Conservation (phyloP, 1,140 invertebrate species). For the Ooceraea biroi region DNA sequence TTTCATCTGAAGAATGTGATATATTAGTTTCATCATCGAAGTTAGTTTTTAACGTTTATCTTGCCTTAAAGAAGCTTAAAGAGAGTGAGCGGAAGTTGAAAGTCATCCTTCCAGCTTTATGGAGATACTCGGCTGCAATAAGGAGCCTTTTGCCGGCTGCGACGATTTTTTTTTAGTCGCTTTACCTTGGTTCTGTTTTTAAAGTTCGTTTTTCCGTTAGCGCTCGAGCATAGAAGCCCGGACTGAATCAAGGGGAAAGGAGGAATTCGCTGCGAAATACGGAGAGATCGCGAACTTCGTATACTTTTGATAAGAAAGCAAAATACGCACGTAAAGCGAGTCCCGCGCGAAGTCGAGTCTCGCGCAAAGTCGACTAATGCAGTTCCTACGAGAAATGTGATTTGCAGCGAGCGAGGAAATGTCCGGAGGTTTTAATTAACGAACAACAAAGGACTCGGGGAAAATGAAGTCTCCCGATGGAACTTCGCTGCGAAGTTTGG, state of each 20-base stretch:
- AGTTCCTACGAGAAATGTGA: slow-evolving; percentile 21
- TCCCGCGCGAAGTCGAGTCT: not conserved
- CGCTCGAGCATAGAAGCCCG: not conserved
- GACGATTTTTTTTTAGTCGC: not conserved
- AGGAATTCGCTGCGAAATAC: slow-evolving; percentile 33
- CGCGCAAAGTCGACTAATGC: slow-evolving; percentile 30
- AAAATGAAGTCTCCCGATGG: slow-evolving; percentile 1
- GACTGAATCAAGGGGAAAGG: not conserved
- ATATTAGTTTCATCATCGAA: not conserved
- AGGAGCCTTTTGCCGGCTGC: slow-evolving; percentile 1
- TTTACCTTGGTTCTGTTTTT: slow-evolving; percentile 13
- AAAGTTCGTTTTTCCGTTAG: slow-evolving; percentile 40
- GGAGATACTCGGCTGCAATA: not conserved
- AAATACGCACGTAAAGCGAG: slow-evolving; percentile 21
- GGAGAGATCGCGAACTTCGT: slow-evolving; percentile 30
- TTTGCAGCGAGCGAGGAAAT: slow-evolving; percentile 30
- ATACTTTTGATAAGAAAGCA: slow-evolving; percentile 33
- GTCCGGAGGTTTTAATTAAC: slow-evolving; percentile 46
- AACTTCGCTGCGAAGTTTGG: slow-evolving; percentile 19
- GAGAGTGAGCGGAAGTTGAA: too few species aligned
- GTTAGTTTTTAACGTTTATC: slow-evolving; percentile 38
- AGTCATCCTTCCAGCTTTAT: too few species aligned
- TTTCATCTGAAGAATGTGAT: not conserved
- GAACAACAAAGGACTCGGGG: slow-evolving; percentile 15
- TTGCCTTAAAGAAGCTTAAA: not conserved